phyloP scores from a whole-genome alignment of 2,888 invertebrate genomes.

The Nasonovia ribisnigri region DNA sequence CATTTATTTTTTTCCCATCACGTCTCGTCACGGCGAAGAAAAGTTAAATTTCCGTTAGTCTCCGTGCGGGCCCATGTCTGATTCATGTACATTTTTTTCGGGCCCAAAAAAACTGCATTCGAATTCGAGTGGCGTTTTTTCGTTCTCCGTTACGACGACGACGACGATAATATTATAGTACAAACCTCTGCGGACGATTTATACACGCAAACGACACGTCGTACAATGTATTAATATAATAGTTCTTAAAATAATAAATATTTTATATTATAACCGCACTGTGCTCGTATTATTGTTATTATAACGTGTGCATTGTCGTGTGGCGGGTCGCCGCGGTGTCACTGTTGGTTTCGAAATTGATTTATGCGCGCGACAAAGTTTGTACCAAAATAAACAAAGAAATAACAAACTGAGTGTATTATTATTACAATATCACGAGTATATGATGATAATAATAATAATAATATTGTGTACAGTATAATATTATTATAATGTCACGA shows the following conservation, averaged over 20 bases:
- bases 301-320: background rate
- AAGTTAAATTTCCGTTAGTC: too few species aligned
- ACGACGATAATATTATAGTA: too few species aligned
- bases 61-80: too few species aligned
- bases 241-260: background rate
- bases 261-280: background rate
- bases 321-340: background rate
- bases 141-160: too few species aligned
- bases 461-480: background rate
- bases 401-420: slow-evolving; percentile 31
- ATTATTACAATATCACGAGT: background rate
- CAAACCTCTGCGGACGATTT: too few species aligned
- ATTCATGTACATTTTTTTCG: too few species aligned
- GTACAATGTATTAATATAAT: background rate
- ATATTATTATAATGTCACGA: too few species aligned
- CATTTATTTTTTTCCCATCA: too few species aligned
- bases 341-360: background rate
- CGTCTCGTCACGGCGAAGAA: too few species aligned
- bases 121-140: too few species aligned
- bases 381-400: slow-evolving; percentile 40
- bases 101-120: too few species aligned
- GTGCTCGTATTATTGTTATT: background rate
- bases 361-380: slow-evolving; percentile 30
- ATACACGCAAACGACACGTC: background rate
- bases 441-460: background rate